These are phyloP conservation scores for Heliocidaris tuberculata DNA, from an alignment of 35 echinoderm and acorn worm species.

Conservation along the genomic window DNA sequence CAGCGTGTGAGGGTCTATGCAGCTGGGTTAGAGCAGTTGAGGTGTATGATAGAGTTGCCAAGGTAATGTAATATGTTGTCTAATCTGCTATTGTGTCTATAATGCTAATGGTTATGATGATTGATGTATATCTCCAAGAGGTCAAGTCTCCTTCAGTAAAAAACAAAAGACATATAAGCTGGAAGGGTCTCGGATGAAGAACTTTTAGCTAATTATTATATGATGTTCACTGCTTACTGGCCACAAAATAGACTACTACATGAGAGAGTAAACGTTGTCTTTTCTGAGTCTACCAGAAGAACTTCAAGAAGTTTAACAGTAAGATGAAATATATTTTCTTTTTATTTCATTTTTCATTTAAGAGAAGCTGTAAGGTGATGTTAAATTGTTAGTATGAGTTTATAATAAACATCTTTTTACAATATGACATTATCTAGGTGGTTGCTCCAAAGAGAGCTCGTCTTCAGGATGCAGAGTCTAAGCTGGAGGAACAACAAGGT, in stretches of 20 bases:
- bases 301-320: no score
- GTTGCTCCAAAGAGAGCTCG: slow-evolving; percentile 93
- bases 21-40: slow-evolving; percentile 91
- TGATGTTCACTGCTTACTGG: no score
- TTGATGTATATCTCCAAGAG: neutral
- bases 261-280: no score
- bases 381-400: no score
- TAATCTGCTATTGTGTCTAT: neutral
- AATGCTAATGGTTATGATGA: neutral
- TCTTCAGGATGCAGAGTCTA: slow-evolving; percentile 84
- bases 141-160: neutral
- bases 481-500: slow-evolving; percentile 72
- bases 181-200: no score
- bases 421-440: slow-evolving; percentile 51
- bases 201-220: no score
- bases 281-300: no score
- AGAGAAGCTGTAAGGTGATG: no score
- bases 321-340: no score
- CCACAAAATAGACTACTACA: no score
- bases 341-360: no score
- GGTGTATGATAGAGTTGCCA: slow-evolving; percentile 96
- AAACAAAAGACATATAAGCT: no score
- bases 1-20: slow-evolving; percentile 89
- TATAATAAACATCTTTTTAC: neutral
- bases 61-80: slow-evolving; percentile 54